Conservation (phyloP, 2,797 vertebrate genomes). For the Catharus ustulatus region DNA sequence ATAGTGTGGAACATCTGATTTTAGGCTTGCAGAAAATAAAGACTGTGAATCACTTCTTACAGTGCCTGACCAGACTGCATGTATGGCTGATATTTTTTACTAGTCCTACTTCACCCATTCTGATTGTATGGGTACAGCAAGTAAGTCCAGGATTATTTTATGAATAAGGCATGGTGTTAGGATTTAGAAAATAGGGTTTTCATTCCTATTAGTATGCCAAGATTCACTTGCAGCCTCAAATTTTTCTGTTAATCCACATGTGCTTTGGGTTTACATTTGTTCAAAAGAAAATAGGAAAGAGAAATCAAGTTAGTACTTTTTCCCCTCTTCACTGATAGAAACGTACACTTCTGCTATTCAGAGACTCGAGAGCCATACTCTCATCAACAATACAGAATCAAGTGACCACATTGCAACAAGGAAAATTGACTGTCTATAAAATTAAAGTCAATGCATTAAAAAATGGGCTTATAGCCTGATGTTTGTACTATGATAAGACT, state of each 20-base stretch:
- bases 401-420: not conserved
- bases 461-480: constrained; percentile 12
- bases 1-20: not conserved
- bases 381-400: not conserved
- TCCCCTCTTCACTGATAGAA: not conserved
- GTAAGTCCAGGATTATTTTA: not conserved
- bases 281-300: constrained; percentile 4
- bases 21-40: not conserved
- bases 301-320: not conserved
- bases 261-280: constrained; percentile 27
- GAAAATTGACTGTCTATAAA: not conserved
- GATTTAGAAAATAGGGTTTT: not conserved
- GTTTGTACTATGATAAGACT: constrained; percentile 37
- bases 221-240: not conserved
- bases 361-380: not conserved
- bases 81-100: not conserved
- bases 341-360: not conserved
- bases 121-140: not conserved
- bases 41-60: not conserved
- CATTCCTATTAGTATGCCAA: not conserved
- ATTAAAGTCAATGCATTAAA: constrained; percentile 12
- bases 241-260: not conserved
- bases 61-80: not conserved
- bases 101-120: not conserved
- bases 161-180: not conserved